Evolutionary conservation across 2,113 vertebrate genomes (phyloP).

Genomic region (Vicugna pacos): DNA sequence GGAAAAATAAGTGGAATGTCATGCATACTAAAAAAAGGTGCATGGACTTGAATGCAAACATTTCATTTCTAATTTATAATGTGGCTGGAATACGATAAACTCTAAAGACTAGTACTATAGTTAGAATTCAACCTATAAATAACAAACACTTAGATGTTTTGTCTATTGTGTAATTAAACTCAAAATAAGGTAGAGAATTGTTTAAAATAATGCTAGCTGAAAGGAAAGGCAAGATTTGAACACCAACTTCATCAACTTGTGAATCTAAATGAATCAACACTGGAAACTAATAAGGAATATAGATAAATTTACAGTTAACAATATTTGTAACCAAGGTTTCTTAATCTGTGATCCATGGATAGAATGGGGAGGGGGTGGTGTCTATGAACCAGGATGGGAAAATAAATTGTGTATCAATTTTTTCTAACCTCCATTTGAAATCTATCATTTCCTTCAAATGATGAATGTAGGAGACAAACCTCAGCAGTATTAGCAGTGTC

Average conservation of each 20-base stretch:
- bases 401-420: not conserved
- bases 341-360: not conserved
- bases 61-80: slow-evolving; percentile 38
- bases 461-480: not conserved
- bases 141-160: not conserved
- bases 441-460: not conserved
- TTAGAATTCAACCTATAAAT: slow-evolving; percentile 5
- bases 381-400: not conserved
- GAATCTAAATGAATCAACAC: not conserved
- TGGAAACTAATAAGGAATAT: not conserved
- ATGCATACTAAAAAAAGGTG: not conserved
- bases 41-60: slow-evolving; percentile 1
- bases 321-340: not conserved
- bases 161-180: not conserved
- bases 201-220: not conserved
- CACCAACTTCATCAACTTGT: not conserved
- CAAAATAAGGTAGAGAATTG: not conserved
- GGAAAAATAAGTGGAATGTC: not conserved
- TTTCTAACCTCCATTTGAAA: not conserved
- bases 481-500: not conserved
- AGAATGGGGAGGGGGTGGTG: not conserved
- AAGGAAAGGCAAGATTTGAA: not conserved
- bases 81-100: not conserved
- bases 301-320: not conserved
- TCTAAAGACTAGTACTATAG: not conserved